Percentiles rank a stretch among this genome's conserved stretches.
Conservation (phyloP, 2,888 invertebrate species). For the Dromius quadrimaculatus region DNA sequence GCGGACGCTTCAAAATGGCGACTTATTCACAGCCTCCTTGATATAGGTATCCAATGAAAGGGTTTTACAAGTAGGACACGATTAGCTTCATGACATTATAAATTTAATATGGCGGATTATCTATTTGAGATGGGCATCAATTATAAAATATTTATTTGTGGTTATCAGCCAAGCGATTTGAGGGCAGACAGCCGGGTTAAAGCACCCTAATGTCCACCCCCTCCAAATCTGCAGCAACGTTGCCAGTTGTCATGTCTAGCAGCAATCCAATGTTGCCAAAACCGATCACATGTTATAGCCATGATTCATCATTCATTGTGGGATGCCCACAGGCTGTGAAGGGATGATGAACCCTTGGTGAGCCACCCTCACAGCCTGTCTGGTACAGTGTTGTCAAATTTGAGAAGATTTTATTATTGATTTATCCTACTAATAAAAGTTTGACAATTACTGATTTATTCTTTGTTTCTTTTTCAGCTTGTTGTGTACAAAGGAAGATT, state of each 20-base stretch:
- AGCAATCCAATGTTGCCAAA: slow-evolving; percentile 13
- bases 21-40: too few relatives aligned
- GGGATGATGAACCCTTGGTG: neutral
- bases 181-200: neutral
- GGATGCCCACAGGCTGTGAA: neutral
- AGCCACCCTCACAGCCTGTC: slow-evolving; percentile 18
- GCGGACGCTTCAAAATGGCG: too few relatives aligned
- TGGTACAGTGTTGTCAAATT: slow-evolving; percentile 22
- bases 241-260: neutral
- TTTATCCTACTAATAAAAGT: neutral
- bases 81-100: too few relatives aligned
- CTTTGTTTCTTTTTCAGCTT: too few relatives aligned
- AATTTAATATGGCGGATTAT: too few relatives aligned
- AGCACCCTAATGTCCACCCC: neutral
- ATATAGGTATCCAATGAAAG: too few relatives aligned
- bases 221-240: neutral
- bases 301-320: slow-evolving; percentile 25
- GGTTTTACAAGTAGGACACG: too few relatives aligned
- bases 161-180: neutral
- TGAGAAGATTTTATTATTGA: neutral
- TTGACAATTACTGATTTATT: neutral
- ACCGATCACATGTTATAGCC: slow-evolving; percentile 5
- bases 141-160: too few relatives aligned
- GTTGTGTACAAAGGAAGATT: too few relatives aligned
- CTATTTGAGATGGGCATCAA: too few relatives aligned